Evolutionary conservation across 2,797 vertebrate genomes (phyloP).

Genomic region (Hybognathus amarus): DNA sequence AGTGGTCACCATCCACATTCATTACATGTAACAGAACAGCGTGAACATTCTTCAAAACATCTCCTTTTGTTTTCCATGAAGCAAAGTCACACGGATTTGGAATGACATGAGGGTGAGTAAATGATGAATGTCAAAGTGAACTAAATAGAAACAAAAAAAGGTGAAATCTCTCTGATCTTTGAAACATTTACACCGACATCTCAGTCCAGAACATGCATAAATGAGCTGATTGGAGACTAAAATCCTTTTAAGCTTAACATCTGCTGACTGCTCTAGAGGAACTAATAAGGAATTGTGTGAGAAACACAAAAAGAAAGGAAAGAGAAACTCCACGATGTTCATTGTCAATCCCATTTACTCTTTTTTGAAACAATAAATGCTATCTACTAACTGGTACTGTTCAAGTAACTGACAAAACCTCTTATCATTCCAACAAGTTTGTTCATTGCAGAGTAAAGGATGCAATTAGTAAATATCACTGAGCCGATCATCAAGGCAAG

Average conservation of each 20-base stretch:
- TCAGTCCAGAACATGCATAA: constrained; percentile 5
- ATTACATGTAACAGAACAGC: neutral
- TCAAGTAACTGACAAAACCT: constrained; percentile 23
- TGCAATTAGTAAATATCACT: constrained; percentile 27
- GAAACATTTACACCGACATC: neutral
- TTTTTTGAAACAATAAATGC: neutral
- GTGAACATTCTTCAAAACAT: neutral
- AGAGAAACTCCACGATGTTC: neutral
- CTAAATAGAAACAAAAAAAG: neutral
- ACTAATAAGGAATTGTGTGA: constrained; percentile 22
- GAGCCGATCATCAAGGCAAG: constrained; percentile 19
- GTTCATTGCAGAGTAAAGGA: neutral
- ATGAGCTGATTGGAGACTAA: constrained; percentile 25
- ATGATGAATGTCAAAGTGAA: neutral
- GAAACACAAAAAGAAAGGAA: neutral
- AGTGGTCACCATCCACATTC: neutral
- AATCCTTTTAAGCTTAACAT: constrained; percentile 6
- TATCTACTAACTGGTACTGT: neutral
- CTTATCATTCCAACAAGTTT: neutral
- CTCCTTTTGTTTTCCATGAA: neutral
- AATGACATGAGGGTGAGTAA: neutral
- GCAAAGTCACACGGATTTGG: neutral
- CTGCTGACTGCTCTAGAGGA: constrained; percentile 36
- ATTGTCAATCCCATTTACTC: neutral
- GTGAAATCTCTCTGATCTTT: constrained; percentile 5